Base-by-base conservation (phyloP, 2,888 invertebrate species). In the Drosophila macrothrix region DNA sequence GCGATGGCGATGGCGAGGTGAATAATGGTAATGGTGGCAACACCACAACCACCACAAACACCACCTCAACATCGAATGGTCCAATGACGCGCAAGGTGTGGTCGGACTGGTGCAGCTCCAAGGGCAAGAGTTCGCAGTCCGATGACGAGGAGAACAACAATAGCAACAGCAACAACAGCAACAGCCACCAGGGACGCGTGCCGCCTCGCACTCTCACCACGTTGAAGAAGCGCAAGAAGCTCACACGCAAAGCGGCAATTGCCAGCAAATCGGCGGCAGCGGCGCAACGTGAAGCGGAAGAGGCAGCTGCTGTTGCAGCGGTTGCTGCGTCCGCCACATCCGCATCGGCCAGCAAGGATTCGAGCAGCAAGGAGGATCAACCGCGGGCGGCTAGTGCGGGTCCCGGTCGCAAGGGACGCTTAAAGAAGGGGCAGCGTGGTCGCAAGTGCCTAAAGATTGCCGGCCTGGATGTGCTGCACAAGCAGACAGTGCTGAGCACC, bases 401-500 rank as follows among this genome's bases (percentile, higher is more conserved):
- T 81, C 87, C 84, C 2, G 92, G 92, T 0, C 94, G 95, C 55
- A 93, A 92, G 64, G 95, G 96, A 83, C 94, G 95, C 91, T 94
- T 96, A 62, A 95, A 95, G 92, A 96, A 96, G 92, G 92, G 91
- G 0, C 91, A 87, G 7, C 93, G 95, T 86, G 95, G 95, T 83
- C 95, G 96, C 46, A 95, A 96, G 85, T 94, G 95, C 10, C 94
- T 96, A 56, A 96, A 96, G 93, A 98, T 98, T 92, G 96, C 96
- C 78, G 98, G 98, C 25, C 94, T 98, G 85, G 98, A 98, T 94
- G 94, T 98, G 85, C 94, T 98, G 82, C 98, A 98, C 93, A 97
- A 96, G 86, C 96, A 98, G 93, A 98, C 98, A 43, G 94, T 98
- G 80, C 95, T 97, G 10, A 98, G 98, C 91, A 98, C 98, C 25